Evolutionary conservation across 2,113 vertebrate genomes (phyloP).

Genomic region (Triplophysa tibetana): DNA sequence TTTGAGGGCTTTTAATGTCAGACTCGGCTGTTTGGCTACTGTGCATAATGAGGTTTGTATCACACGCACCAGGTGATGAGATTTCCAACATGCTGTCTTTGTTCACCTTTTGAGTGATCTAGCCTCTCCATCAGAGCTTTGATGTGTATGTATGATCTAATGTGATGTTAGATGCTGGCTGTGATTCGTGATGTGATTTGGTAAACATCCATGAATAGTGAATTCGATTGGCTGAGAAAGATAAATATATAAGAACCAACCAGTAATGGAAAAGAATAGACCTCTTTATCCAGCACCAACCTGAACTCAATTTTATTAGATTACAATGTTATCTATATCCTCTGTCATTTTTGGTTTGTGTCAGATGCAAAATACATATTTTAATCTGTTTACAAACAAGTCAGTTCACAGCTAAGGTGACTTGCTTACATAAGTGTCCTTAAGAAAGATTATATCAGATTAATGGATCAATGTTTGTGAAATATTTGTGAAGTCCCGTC

Average conservation of each 20-base stretch:
- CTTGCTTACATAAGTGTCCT: constrained; percentile 24
- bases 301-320: background rate
- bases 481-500: constrained; percentile 4
- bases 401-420: background rate
- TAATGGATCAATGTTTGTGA: background rate
- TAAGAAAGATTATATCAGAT: background rate
- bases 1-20: constrained; percentile 38
- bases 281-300: background rate
- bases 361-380: background rate
- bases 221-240: background rate
- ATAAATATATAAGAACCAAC: background rate
- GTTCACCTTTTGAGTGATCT: constrained; percentile 18
- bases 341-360: background rate
- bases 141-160: constrained; percentile 6
- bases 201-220: background rate
- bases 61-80: constrained; percentile 16
- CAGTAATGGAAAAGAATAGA: background rate
- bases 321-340: background rate
- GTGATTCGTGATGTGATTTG: background rate
- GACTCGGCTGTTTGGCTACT: constrained; percentile 12
- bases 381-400: constrained; percentile 1
- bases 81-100: constrained; percentile 18
- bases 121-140: background rate
- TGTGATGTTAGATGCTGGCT: background rate
- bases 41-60: constrained; percentile 12